Evolutionary conservation across 2,888 invertebrate genomes (phyloP).

Genomic region (Nezara viridula): DNA sequence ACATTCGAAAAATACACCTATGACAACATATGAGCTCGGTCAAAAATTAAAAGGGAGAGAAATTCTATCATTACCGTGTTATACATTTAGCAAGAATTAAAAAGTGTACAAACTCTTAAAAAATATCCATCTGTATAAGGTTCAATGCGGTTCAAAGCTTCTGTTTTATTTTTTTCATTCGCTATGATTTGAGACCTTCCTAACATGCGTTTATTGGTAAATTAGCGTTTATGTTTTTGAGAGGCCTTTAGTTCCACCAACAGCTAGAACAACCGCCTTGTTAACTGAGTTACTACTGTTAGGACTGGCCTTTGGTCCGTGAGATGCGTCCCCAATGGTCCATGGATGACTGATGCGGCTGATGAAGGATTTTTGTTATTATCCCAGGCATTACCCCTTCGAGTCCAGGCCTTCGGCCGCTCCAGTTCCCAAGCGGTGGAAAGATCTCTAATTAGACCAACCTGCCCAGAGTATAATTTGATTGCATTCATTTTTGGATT

Average conservation of each 20-base stretch:
- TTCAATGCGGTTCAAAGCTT: too few relatives aligned
- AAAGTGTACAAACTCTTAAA: too few relatives aligned
- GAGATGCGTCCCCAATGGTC: constrained; percentile 36
- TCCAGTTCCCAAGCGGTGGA: background rate
- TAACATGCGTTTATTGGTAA: background rate
- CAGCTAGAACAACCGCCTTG: background rate
- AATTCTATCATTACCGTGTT: too few relatives aligned
- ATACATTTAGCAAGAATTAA: too few relatives aligned
- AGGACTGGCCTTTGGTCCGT: background rate
- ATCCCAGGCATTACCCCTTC: background rate
- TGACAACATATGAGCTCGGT: too few relatives aligned
- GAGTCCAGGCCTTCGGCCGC: background rate
- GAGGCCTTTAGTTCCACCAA: background rate
- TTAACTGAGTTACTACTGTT: background rate
- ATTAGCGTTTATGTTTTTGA: background rate
- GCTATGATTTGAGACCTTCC: too few relatives aligned
- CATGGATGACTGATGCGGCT: constrained; percentile 25
- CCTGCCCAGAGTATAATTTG: background rate
- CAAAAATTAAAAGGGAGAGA: too few relatives aligned
- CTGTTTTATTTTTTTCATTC: too few relatives aligned
- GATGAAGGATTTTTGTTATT: background rate
- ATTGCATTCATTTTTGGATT: background rate
- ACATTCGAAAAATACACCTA: too few relatives aligned
- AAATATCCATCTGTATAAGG: too few relatives aligned
- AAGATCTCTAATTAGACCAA: background rate